Percentiles rank a stretch among this genome's conserved stretches.
phyloP scores from a whole-genome alignment of 2,113 vertebrate genomes.

The Hemichromis elongatus region DNA sequence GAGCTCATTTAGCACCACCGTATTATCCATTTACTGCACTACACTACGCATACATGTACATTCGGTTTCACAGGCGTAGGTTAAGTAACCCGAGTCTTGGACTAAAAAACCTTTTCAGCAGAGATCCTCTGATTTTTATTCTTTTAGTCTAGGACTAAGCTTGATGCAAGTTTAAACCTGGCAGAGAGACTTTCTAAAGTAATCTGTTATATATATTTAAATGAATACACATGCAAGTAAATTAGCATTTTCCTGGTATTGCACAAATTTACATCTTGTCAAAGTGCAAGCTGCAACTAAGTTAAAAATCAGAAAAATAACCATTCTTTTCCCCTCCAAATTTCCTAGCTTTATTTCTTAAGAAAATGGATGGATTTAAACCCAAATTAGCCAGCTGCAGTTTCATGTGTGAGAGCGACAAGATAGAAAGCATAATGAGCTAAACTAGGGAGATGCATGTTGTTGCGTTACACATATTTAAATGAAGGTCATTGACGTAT shows the following conservation, averaged over 20 bases:
- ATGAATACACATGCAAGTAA: not conserved
- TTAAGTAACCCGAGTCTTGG: not conserved
- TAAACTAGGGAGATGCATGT: not conserved
- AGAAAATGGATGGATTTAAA: not conserved
- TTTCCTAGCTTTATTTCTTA: not conserved
- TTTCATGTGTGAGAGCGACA: not conserved
- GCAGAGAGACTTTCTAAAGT: not conserved
- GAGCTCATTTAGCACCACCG: not conserved
- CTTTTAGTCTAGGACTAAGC: not conserved
- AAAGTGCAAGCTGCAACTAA: not conserved
- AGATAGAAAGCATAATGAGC: not conserved
- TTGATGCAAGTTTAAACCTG: not conserved
- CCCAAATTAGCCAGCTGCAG: not conserved
- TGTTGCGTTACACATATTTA: not conserved
- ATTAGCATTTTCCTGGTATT: not conserved
- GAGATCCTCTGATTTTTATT: not conserved
- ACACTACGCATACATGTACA: not conserved
- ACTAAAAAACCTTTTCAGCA: not conserved
- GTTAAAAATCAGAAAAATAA: not conserved
- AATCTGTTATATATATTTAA: not conserved
- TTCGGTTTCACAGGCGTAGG: not conserved
- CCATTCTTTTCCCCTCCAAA: accelerated
- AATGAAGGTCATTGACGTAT: not conserved
- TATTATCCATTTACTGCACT: not conserved
- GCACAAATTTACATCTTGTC: not conserved